These are phyloP conservation scores for Menura novaehollandiae DNA, from an alignment of 2,113 vertebrate species.

Conservation along the genomic window DNA sequence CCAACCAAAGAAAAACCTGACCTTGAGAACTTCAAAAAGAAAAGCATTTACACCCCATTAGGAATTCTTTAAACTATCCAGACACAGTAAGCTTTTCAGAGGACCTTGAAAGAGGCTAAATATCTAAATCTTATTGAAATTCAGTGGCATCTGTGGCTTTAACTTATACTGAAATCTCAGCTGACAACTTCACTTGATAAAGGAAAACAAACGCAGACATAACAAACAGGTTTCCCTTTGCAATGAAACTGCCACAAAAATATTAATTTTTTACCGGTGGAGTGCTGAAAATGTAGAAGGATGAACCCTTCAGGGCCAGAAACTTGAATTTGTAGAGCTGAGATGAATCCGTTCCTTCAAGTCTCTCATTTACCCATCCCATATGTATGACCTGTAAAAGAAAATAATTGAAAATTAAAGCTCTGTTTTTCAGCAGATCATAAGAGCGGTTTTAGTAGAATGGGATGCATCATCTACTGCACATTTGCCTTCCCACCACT, in stretches of 20 bases:
- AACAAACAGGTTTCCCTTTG: not conserved
- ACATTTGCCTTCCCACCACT: not conserved
- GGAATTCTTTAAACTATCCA: not conserved
- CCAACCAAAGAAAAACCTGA: not conserved
- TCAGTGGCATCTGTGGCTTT: not conserved
- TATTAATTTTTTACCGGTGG: slow-evolving; percentile 81
- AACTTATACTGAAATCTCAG: not conserved
- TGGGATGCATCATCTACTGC: not conserved
- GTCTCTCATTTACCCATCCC: slow-evolving; percentile 88
- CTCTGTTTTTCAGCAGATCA: not conserved
- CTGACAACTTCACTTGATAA: not conserved
- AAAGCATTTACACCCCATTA: not conserved
- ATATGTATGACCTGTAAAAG: slow-evolving; percentile 86
- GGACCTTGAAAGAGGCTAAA: not conserved
- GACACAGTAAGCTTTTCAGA: not conserved
- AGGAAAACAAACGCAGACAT: not conserved
- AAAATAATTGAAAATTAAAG: slow-evolving; percentile 61
- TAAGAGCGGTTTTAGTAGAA: not conserved
- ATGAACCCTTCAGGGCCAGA: slow-evolving; percentile 87
- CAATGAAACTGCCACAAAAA: not conserved
- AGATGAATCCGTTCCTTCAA: slow-evolving; percentile 69
- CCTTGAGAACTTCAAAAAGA: not conserved
- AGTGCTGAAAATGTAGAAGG: slow-evolving; percentile 82
- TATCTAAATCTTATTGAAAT: not conserved
- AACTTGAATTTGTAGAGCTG: slow-evolving; percentile 81